Percentiles rank a stretch among this genome's conserved stretches.
Evolutionary conservation across 2,797 vertebrate genomes (phyloP).

Genomic region (Acipenser transmontanus): DNA sequence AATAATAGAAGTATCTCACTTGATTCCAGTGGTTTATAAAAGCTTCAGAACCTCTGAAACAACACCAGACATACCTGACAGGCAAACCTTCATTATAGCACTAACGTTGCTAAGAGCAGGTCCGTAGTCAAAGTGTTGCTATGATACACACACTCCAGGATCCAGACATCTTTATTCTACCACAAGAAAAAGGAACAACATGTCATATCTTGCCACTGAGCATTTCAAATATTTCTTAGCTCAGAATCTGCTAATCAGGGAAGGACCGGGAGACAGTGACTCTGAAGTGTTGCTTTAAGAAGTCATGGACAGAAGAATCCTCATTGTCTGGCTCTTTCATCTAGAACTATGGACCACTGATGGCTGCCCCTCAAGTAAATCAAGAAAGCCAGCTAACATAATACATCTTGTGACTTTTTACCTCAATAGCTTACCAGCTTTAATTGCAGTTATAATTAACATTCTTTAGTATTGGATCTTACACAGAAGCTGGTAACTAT

Average conservation of each 20-base stretch:
- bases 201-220: constrained; percentile 12
- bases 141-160: constrained; percentile 6
- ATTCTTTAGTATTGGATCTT: no score
- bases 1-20: background rate
- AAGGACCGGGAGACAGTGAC: background rate
- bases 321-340: background rate
- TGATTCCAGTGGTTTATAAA: background rate
- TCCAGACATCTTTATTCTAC: constrained; percentile 5
- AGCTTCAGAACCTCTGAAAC: background rate
- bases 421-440: no score
- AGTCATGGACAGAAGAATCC: constrained; percentile 5
- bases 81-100: background rate
- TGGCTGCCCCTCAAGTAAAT: no score
- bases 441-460: no score
- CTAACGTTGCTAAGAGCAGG: background rate
- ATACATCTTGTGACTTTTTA: no score
- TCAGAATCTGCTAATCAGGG: background rate
- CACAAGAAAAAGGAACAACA: constrained; percentile 5
- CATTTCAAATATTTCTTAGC: constrained; percentile 19
- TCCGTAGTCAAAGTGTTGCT: constrained; percentile 7
- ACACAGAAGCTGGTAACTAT: no score
- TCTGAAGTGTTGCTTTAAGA: constrained; percentile 8
- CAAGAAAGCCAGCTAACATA: no score
- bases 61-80: background rate
- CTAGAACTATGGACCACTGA: background rate